Base-by-base conservation (phyloP, 1,140 invertebrate genomes). In the Idris sp. region DNA sequence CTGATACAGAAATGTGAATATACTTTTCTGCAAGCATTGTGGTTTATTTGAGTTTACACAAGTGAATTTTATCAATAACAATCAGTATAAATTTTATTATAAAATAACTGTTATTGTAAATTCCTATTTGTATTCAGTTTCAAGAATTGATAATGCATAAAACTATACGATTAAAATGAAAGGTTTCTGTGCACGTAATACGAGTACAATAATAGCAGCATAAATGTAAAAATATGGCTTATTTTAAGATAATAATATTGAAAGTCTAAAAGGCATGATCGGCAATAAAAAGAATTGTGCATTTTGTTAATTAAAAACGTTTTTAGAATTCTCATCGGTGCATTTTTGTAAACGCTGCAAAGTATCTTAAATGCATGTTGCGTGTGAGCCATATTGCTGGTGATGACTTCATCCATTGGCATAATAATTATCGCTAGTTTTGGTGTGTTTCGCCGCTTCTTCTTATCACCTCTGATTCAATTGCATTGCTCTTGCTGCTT, bases 291-390 rank as follows among this genome's bases (percentile, higher is more conserved):
- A 30, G 33, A 15, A 14, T 18, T 53, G 31, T 44, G 48, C 61
- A 65, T 54, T 46, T 43, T 43, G 48, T 54, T 65, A 65, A 65
- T 65, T 65, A 65, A 46, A 65, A 53, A 65, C 18, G 38, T 54
- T 53, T 44, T 41, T 33, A 28, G 14, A 46, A 43, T 46, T 53
- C 48, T 6, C 15, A 30, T 53, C 38, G 14, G 11, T 26, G 31
- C 13, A 65, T 46, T 44, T 46, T n/a, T 51, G 13, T 44, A 43
- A 62, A 11, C 30, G 10, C 7, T 15, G 19, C 5, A 8, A 14
- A 48, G 19, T 18, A 9, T 9, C 25, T 25, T 8, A n/a, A 53
- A 44, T 54, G 48, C 40, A 44, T 16, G 38, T 30, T 53, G 13
- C 18, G 33, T 54, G 13, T 18, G 61, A 54, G 14, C 14, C 48